Evolutionary conservation across 2,888 invertebrate species (phyloP).

Genomic region (Chloroclystis v-ata): DNA sequence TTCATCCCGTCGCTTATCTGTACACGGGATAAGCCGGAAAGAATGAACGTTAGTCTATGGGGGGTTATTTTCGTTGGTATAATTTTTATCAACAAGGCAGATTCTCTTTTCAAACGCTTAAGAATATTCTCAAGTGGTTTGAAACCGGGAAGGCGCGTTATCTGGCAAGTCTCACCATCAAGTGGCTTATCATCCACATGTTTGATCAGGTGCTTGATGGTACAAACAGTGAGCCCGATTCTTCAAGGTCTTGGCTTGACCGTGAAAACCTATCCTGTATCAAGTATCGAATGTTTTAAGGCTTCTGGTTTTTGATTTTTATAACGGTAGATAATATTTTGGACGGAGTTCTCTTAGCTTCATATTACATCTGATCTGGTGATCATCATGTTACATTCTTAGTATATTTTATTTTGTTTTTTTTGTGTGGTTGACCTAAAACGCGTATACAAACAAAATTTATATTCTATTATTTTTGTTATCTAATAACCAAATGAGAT

Average conservation of each 20-base stretch:
- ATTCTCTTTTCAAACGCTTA: constrained; percentile 4
- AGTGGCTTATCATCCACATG: constrained; percentile 74
- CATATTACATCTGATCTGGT: not conserved
- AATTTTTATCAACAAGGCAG: not conserved
- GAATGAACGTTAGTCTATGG: no score
- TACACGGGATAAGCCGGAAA: no score
- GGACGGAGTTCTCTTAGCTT: not conserved
- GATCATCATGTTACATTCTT: not conserved
- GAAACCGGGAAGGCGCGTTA: constrained; percentile 56
- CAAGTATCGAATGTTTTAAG: constrained; percentile 45
- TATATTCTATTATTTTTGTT: no score
- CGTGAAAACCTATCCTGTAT: constrained; percentile 56
- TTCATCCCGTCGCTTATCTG: no score
- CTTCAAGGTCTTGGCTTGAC: constrained; percentile 62
- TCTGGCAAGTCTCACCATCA: constrained; percentile 66
- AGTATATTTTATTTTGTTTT: no score
- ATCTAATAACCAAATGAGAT: no score
- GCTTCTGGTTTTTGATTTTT: constrained; percentile 35
- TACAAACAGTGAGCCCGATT: constrained; percentile 28
- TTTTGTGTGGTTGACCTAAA: no score
- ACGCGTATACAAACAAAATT: no score
- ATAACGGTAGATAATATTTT: constrained; percentile 4
- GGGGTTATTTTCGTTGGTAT: no score
- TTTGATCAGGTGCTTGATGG: constrained; percentile 73
- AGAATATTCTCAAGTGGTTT: constrained; percentile 46